A percentile compares a stretch with the other conserved stretches of the same genome.
Evolutionary conservation across 2,797 vertebrate species (phyloP).

Genomic region (Phyllotis vaccarum): DNA sequence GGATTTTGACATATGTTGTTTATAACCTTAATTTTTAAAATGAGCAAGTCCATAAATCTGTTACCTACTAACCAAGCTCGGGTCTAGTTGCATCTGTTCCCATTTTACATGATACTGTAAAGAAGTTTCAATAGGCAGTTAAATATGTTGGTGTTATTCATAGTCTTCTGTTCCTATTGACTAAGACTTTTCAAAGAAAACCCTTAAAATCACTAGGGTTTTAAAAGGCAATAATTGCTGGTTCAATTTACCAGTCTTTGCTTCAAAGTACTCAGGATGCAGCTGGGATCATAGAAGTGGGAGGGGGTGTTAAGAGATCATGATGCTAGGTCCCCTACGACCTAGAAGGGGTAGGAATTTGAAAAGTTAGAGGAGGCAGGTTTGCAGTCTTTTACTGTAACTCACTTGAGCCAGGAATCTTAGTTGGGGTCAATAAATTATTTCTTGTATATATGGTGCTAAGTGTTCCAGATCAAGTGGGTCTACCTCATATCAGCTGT

Average conservation of each 20-base stretch:
- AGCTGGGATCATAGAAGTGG: conserved; percentile 65
- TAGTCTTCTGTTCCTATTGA: conserved; percentile 65
- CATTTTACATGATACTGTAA: conserved; percentile 76
- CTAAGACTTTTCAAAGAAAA: conserved; percentile 71
- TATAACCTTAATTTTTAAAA: conserved; percentile 83
- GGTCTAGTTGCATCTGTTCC: conserved; percentile 73
- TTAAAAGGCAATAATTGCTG: conserved; percentile 70
- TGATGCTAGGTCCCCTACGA: conserved; percentile 53
- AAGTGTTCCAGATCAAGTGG: conserved; percentile 57
- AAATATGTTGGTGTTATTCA: conserved; percentile 78
- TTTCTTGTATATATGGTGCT: conserved; percentile 27
- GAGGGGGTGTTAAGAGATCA: conserved; percentile 61
- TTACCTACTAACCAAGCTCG: conserved; percentile 78
- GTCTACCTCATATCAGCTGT: conserved; percentile 14
- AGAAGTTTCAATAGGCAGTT: conserved; percentile 70
- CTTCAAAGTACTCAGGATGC: conserved; percentile 56
- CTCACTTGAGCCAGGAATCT: conserved; percentile 3
- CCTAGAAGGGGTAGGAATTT: conserved; percentile 21
- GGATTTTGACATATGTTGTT: conserved; percentile 79
- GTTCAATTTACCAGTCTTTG: conserved; percentile 65
- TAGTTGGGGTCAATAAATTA: conserved; percentile 32
- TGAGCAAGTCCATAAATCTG: conserved; percentile 78
- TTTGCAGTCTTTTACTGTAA: conserved; percentile 13
- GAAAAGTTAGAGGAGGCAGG: conserved; percentile 14
- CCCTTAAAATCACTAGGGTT: conserved; percentile 66